Percentiles rank a stretch among this genome's conserved stretches.
Evolutionary conservation across 2,113 vertebrate species (phyloP).

Genomic region (Arenaria interpres): DNA sequence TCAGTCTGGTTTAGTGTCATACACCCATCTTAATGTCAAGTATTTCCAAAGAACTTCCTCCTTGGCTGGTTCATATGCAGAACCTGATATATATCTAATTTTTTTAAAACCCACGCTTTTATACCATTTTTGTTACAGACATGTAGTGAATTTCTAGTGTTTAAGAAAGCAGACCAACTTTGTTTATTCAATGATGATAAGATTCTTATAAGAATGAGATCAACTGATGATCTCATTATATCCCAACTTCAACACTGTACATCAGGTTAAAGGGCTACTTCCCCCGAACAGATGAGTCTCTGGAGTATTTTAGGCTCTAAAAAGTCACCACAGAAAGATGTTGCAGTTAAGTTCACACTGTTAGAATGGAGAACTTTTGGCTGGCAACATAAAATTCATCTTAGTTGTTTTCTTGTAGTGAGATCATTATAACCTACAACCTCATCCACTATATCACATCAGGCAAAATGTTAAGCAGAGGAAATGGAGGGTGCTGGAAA

Average conservation of each 20-base stretch:
- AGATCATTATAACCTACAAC: background rate
- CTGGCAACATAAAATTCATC: background rate
- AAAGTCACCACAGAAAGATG: background rate
- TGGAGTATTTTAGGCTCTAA: background rate
- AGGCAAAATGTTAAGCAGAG: background rate
- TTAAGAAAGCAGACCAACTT: background rate
- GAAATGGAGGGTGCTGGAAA: background rate
- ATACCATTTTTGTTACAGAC: background rate
- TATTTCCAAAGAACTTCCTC: slow-evolving; percentile 61
- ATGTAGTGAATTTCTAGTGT: background rate
- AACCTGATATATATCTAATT: background rate
- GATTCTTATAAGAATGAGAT: too few relatives aligned
- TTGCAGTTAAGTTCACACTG: background rate
- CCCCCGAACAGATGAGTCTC: background rate
- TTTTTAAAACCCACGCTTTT: background rate
- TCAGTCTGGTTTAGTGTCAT: slow-evolving; percentile 31
- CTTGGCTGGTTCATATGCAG: background rate
- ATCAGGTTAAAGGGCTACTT: background rate
- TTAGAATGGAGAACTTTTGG: background rate
- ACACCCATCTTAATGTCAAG: slow-evolving; percentile 18
- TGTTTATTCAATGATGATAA: background rate
- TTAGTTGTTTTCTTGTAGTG: background rate
- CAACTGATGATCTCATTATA: background rate
- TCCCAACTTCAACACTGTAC: background rate
- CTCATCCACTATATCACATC: background rate